These are phyloP conservation scores for Parapsyche elsis DNA, from an alignment of 1,140 invertebrate genomes.

Conservation along the genomic window DNA sequence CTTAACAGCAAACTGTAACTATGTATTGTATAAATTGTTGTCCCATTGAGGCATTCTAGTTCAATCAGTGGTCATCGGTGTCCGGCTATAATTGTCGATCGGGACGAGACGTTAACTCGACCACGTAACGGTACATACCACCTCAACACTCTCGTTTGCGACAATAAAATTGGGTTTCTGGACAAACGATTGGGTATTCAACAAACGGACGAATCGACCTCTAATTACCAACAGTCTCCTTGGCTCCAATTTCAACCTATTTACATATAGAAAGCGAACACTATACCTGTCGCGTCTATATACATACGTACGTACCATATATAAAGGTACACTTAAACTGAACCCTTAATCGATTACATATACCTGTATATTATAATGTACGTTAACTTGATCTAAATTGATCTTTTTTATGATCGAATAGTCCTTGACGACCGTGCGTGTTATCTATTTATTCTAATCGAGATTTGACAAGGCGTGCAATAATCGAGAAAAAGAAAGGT, in stretches of 20 bases:
- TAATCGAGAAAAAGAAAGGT: slow-evolving; percentile 4
- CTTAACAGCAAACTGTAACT: too few species aligned
- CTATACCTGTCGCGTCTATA: background rate
- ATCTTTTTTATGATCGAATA: background rate
- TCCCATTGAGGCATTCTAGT: slow-evolving; percentile 11
- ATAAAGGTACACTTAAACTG: too few species aligned
- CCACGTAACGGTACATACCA: background rate
- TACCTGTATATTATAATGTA: too few species aligned
- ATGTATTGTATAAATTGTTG: too few species aligned
- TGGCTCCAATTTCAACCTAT: background rate
- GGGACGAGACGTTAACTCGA: slow-evolving; percentile 19
- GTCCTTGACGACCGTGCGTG: slow-evolving; percentile 15
- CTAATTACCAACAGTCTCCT: background rate
- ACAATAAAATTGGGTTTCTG: slow-evolving; percentile 26
- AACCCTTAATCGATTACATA: too few species aligned
- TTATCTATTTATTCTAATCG: slow-evolving; percentile 25
- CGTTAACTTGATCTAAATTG: too few species aligned
- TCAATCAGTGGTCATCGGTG: background rate
- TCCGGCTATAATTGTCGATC: slow-evolving; percentile 7
- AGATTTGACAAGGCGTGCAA: slow-evolving; percentile 4
- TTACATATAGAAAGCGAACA: slow-evolving; percentile 18
- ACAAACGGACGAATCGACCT: background rate
- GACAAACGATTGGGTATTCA: background rate
- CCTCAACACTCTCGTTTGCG: background rate
- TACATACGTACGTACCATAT: too few species aligned